A percentile compares a stretch with the other conserved stretches of the same genome.
These are phyloP conservation scores for Pipistrellus pygmaeus DNA, from an alignment of 2,797 vertebrate genomes.

Conservation along the genomic window DNA sequence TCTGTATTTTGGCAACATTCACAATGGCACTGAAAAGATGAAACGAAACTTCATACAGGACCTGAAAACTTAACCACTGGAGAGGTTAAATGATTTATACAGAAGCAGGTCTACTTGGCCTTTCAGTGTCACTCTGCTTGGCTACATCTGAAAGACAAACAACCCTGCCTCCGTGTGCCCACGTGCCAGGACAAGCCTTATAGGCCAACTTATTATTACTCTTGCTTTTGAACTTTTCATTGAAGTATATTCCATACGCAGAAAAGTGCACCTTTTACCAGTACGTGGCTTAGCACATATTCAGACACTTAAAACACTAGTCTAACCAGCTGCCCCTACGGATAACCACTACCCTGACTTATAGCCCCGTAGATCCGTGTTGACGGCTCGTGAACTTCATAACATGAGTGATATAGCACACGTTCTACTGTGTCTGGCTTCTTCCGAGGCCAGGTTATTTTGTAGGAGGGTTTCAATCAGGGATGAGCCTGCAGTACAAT, in stretches of 20 bases:
- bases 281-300: not conserved
- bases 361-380: not conserved
- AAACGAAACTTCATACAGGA: slow-evolving; percentile 57
- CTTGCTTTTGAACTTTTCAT: not conserved
- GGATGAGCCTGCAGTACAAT: not conserved
- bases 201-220: not conserved
- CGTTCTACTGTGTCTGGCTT: not conserved
- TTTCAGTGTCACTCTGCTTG: not conserved
- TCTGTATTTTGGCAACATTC: slow-evolving; percentile 90
- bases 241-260: not conserved
- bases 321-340: not conserved
- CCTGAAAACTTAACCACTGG: not conserved
- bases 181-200: not conserved
- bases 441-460: slow-evolving; percentile 32
- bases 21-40: slow-evolving; percentile 82
- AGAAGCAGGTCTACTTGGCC: not conserved
- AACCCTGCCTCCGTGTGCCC: not conserved
- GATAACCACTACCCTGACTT: not conserved
- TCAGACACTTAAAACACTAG: not conserved
- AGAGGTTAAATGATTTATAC: not conserved
- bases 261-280: not conserved
- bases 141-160: slow-evolving; percentile 13
- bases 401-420: not conserved
- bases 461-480: not conserved
- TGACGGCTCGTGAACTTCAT: not conserved